Evolutionary conservation across 2,888 invertebrate species (phyloP), one percentile per base, ranked within the genome.

Genomic region (Synanthedon vespiformis): DNA sequence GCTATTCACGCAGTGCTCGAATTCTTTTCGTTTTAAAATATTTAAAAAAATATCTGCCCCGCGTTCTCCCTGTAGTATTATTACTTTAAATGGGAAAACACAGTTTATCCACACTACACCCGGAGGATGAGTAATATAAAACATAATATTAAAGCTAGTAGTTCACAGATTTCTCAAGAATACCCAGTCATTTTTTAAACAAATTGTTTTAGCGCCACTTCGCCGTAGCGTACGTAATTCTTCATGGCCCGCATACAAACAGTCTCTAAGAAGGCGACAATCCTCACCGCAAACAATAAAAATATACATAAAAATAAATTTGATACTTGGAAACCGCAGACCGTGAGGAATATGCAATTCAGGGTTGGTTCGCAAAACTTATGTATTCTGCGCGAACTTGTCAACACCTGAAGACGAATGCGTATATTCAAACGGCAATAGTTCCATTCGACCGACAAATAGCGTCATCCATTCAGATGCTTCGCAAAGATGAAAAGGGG

Each of bases 271-370:
- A 78, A 82, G 80, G 77, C 77, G 80, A 81, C 80, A 83, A 83
- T 84, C 80, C 79, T 74, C 74, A 74, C 76, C 74, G 75, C 81
- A 79, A 80, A 81, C 83, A 82, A 83, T 83, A 84, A 85, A 82
- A 80, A 78, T 80, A 79, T 79, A 81, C 78, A 81, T 84, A 82
- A 82, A 82, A 82, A 80, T 84, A 82, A 80, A 84, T 83, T 80
- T 80, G 80, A 77, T 80, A 78, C 77, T 77, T 72, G 64, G 68
- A 63, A 71, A 69, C 68, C 68, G 74, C 63, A 70, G 69, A 67
- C 73, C 71, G 70, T 68, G 72, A 72, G 68, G 67, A 76, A 77
- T 79, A 76, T 74, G 74, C 74, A 70, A 77, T 76, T 61, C 61
- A 59, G 56, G 57, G 56, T 56, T 58, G 55, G 56, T 58, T 55